phyloP scores from a whole-genome alignment of 2,888 invertebrate species.

The Auanema sp. region DNA sequence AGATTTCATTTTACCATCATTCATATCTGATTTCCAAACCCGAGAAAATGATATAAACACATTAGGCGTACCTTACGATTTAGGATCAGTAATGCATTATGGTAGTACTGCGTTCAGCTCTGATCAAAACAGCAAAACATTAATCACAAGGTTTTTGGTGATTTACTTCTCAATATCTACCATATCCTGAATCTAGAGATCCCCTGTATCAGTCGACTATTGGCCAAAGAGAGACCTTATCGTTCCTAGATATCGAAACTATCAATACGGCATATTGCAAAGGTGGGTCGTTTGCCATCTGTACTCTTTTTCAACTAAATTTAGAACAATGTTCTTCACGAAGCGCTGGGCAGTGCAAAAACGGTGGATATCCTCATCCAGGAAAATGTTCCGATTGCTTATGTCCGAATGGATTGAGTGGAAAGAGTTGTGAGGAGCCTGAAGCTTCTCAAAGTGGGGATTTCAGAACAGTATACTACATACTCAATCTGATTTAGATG shows the following conservation, averaged over 20 bases:
- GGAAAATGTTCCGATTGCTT: constrained; percentile 50
- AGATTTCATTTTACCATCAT: constrained; percentile 55
- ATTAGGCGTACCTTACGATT: constrained; percentile 57
- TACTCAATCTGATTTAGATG: constrained; percentile 41
- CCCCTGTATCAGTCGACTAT: constrained; percentile 60
- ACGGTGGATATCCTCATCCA: constrained; percentile 62
- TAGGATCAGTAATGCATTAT: constrained; percentile 62
- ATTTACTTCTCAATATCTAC: background rate
- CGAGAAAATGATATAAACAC: constrained; percentile 30
- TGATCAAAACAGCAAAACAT: constrained; percentile 56
- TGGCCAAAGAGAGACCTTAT: constrained; percentile 61
- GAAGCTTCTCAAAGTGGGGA: constrained; percentile 48
- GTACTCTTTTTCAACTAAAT: background rate
- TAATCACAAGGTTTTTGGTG: constrained; percentile 48
- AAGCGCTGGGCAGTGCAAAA: constrained; percentile 32
- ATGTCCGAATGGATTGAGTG: constrained; percentile 60
- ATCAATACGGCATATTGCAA: constrained; percentile 62
- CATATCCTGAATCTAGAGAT: constrained; percentile 29
- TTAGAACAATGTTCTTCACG: no score
- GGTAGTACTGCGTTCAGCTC: constrained; percentile 61
- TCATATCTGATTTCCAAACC: constrained; percentile 59
- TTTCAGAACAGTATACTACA: constrained; percentile 4
- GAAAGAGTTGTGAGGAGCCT: constrained; percentile 46
- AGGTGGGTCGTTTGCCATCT: constrained; percentile 31
- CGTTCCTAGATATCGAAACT: constrained; percentile 57